Evolutionary conservation across 2,888 invertebrate genomes (phyloP).

Genomic region (Apantesis nais): DNA sequence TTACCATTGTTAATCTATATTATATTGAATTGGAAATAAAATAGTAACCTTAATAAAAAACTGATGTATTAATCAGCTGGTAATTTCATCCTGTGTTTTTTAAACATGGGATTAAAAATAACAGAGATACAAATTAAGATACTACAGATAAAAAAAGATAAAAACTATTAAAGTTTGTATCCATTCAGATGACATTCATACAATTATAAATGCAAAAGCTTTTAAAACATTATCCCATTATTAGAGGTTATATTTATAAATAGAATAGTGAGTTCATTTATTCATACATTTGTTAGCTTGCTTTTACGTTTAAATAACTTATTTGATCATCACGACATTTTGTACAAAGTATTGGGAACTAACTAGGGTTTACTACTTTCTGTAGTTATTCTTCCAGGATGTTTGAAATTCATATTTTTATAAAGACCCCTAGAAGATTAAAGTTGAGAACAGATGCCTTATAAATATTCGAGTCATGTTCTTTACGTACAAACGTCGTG

Average conservation of each 20-base stretch:
- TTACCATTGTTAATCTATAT: neutral
- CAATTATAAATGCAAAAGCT: too few relatives aligned
- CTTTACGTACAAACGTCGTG: conserved; percentile 49
- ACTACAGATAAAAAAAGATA: too few relatives aligned
- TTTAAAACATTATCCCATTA: too few relatives aligned
- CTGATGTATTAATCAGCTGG: too few relatives aligned
- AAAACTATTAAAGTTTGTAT: too few relatives aligned
- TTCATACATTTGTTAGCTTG: neutral
- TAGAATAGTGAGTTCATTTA: neutral
- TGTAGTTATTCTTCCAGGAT: neutral
- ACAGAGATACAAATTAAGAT: neutral
- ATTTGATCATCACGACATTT: neutral
- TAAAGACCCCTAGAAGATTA: neutral
- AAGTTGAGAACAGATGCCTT: conserved; percentile 34
- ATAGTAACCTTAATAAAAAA: too few relatives aligned
- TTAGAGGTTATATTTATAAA: too few relatives aligned
- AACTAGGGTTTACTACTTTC: neutral
- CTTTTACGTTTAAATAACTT: neutral
- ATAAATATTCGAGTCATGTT: conserved; percentile 59
- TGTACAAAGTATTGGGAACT: neutral
- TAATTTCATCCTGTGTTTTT: too few relatives aligned
- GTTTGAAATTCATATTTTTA: neutral
- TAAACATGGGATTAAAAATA: neutral
- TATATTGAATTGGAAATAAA: too few relatives aligned
- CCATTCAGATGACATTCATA: too few relatives aligned